Base-by-base conservation (phyloP, 2,888 invertebrate species). In the Acrobasis consociella region DNA sequence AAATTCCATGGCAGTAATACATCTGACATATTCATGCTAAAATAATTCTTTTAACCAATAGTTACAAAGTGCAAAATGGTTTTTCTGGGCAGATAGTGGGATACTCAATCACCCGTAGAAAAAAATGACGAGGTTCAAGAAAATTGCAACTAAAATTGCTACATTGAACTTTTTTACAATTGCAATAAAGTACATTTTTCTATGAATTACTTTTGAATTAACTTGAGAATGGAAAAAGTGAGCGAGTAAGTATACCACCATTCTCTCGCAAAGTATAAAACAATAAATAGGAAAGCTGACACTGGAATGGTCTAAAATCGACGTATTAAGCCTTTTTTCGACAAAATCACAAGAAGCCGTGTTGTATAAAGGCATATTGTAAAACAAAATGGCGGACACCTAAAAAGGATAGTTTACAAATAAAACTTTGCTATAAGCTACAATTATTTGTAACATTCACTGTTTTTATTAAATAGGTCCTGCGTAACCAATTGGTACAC, bases 251-350 rank as follows among this genome's bases (percentile, higher is more conserved):
- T 11, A 5, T 46, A 46, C 13, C 13, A 46, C 11, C 11, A n/a
- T 46, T 1, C 22, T 46, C 46, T 13, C 46, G 10, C 46, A 46
- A 46, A 46, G n/a, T 46, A 13, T 10, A 13, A 46, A 10, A 50
- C 16, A 50, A 50, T 50, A 50, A 52, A 52, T 22, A 22, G 22
- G 52, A 11, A 52, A 52, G 52, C 52, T 22, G 17, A 52, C 22
- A 73, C 74, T 87, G 87, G 87, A 87, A 87, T 87, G 87, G 81
- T 83, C 75, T 74, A 77, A 74, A 68, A 65, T 77, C 78, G 16
- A 50, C 17, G 15, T 17, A 10, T 22, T 1, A 52, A 52, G 52
- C 52, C 52, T 31, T 52, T n/a, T 52, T 52, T 10, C 9, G 13
- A 17, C 17, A 17, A 52, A 17, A 52, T 52, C 52, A 52, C 52